Evolutionary conservation across 2,888 invertebrate species (phyloP).

Genomic region (Tricholauxania praeusta): DNA sequence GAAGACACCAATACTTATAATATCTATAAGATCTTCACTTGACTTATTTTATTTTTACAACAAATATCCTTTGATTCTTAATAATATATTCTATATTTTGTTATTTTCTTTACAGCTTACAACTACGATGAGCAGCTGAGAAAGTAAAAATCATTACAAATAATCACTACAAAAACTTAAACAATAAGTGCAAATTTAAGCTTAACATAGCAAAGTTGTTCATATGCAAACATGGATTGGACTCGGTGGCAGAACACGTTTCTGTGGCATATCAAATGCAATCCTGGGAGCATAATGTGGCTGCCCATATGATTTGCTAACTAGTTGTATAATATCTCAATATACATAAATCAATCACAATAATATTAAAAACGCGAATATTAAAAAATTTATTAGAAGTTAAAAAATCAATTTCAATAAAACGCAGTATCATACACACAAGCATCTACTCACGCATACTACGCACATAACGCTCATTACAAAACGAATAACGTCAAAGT

Average conservation of each 20-base stretch:
- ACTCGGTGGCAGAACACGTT: conserved; percentile 65
- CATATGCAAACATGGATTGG: conserved; percentile 65
- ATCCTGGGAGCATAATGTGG: conserved; percentile 60
- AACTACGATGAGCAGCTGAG: conserved; percentile 25
- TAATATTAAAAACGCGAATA: background rate
- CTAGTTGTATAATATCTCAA: background rate
- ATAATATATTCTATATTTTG: background rate
- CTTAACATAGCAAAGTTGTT: background rate
- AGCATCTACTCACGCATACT: conserved; percentile 12
- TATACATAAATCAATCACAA: background rate
- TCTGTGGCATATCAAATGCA: conserved; percentile 59
- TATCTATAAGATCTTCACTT: too few species aligned
- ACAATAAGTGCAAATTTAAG: background rate
- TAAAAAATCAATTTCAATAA: conserved; percentile 1
- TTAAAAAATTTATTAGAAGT: background rate
- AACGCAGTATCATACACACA: background rate
- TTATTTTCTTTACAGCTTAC: conserved; percentile 13
- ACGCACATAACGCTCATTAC: background rate
- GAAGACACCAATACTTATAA: too few species aligned
- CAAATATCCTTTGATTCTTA: background rate
- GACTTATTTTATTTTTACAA: too few species aligned
- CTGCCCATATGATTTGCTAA: conserved; percentile 65
- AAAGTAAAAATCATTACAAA: background rate
- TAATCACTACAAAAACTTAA: background rate
- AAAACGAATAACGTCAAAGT: background rate